These are phyloP conservation scores for Cirrhinus mrigala DNA, from an alignment of 2,797 vertebrate genomes.

Conservation along the genomic window DNA sequence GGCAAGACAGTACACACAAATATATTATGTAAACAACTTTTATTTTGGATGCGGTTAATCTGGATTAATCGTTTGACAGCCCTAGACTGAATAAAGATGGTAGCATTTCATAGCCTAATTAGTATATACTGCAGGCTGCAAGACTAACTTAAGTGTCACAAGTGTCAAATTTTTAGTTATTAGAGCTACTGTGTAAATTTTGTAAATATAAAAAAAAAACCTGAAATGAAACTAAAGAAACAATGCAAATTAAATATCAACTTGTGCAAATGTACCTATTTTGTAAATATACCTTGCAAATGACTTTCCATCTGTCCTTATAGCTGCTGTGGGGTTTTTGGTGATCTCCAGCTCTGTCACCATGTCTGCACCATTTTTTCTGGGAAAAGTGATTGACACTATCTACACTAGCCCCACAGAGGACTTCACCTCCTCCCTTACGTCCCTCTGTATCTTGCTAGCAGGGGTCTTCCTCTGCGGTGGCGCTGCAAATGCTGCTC, in stretches of 20 bases:
- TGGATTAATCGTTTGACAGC: too few species aligned
- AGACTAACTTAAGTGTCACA: background rate
- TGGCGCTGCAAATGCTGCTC: conserved; percentile 88
- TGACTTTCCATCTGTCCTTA: conserved; percentile 25
- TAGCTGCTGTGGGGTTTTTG: conserved; percentile 93
- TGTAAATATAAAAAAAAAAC: background rate
- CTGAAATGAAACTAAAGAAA: background rate
- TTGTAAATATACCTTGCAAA: background rate
- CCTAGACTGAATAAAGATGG: too few species aligned
- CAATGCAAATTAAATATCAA: background rate
- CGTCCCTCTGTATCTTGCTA: conserved; percentile 85
- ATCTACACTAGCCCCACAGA: conserved; percentile 84
- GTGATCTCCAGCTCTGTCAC: conserved; percentile 92
- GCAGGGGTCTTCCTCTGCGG: conserved; percentile 91
- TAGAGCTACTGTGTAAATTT: background rate
- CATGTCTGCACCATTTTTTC: conserved; percentile 95
- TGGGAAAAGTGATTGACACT: conserved; percentile 93
- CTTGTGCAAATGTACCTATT: background rate
- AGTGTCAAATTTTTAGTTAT: background rate
- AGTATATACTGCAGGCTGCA: background rate
- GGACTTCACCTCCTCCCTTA: conserved; percentile 81
- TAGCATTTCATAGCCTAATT: background rate
- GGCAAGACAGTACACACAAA: too few species aligned
- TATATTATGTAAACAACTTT: too few species aligned
- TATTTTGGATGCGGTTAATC: too few species aligned